Conservation (phyloP, 2,888 invertebrate species). For the Torymus aiolomorphi region DNA sequence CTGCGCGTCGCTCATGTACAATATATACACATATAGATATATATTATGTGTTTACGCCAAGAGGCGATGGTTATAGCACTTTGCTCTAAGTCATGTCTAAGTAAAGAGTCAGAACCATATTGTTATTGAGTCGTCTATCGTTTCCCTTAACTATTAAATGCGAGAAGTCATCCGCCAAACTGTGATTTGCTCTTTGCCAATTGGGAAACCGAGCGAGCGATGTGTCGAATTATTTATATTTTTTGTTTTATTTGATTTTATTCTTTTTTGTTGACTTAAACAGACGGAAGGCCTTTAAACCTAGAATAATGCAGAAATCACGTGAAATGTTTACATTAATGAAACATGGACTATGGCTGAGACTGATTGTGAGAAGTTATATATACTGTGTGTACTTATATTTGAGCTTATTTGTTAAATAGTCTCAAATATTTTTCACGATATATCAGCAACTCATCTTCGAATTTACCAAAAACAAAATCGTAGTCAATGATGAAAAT, state of each 20-base stretch:
- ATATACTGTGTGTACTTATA: constrained; percentile 42
- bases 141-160: constrained; percentile 30
- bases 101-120: constrained; percentile 33
- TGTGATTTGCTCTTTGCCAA: constrained; percentile 53
- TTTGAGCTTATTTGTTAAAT: constrained; percentile 42
- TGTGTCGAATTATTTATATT: constrained; percentile 20
- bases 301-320: not conserved
- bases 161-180: constrained; percentile 34
- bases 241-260: constrained; percentile 22
- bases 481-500: constrained; percentile 5
- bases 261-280: constrained; percentile 34
- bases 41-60: constrained; percentile 24
- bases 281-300: constrained; percentile 18
- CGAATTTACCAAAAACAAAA: constrained; percentile 4
- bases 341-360: constrained; percentile 40
- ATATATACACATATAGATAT: not conserved
- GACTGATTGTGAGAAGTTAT: constrained; percentile 32
- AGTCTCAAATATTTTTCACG: constrained; percentile 35
- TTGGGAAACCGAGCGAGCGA: constrained; percentile 37
- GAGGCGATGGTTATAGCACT: constrained; percentile 29
- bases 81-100: constrained; percentile 50
- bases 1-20: constrained; percentile 35
- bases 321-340: constrained; percentile 18
- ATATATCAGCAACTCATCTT: constrained; percentile 9
- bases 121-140: constrained; percentile 5